Evolutionary conservation across 2,113 vertebrate genomes (phyloP).

Genomic region (Ptilonorhynchus violaceus): DNA sequence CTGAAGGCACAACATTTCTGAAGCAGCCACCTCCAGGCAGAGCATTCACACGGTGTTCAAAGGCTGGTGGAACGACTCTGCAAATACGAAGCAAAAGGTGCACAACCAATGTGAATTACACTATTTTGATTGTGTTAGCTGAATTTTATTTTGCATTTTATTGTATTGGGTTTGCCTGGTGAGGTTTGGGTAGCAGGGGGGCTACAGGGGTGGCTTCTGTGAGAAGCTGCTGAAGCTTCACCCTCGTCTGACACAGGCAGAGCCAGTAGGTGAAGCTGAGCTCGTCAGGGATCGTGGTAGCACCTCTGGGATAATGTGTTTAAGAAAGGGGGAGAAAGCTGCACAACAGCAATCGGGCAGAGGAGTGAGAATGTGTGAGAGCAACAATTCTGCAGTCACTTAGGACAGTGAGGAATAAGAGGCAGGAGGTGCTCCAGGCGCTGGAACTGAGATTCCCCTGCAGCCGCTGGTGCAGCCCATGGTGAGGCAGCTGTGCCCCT

Average conservation of each 20-base stretch:
- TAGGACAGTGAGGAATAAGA: background rate
- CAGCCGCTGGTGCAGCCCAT: background rate
- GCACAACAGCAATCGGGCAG: background rate
- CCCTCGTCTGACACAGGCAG: background rate
- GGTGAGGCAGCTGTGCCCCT: background rate
- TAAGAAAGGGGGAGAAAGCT: background rate
- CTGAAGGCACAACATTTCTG: background rate
- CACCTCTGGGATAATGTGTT: accelerated
- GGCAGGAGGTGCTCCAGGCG: background rate
- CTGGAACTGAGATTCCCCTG: background rate
- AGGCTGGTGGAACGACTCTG: background rate
- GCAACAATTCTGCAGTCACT: background rate
- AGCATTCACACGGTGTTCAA: background rate
- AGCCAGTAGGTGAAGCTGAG: background rate
- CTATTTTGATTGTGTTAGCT: background rate
- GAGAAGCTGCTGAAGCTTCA: background rate
- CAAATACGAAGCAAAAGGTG: background rate
- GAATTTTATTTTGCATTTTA: background rate
- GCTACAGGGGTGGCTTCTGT: background rate
- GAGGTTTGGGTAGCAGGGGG: background rate
- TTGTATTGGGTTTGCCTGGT: background rate
- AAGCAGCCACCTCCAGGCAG: background rate
- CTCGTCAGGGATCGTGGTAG: background rate
- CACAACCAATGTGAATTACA: background rate
- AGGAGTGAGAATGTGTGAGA: background rate